Percentiles rank a stretch among this genome's conserved stretches.
Conservation (phyloP, 2,888 invertebrate species). For the Drosophila helvetica region DNA sequence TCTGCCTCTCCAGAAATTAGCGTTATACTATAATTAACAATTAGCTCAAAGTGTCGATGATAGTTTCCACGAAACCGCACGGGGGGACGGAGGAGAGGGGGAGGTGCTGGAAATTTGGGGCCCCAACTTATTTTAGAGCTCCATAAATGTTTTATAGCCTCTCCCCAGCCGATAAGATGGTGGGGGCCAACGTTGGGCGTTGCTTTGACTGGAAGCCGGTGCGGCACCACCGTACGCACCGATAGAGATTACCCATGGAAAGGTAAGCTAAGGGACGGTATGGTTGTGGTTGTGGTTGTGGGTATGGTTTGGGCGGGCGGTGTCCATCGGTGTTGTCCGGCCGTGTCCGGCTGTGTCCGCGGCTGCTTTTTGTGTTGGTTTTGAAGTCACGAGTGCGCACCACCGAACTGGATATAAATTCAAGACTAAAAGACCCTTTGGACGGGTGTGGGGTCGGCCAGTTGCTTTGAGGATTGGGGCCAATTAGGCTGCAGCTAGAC, state of each 20-base stretch:
- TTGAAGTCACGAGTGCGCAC: neutral
- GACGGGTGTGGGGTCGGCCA: neutral
- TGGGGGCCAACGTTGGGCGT: constrained; percentile 36
- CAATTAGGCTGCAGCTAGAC: constrained; percentile 7
- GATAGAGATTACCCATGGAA: constrained; percentile 16
- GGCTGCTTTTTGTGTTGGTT: neutral
- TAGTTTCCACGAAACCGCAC: constrained; percentile 16
- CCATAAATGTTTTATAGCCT: constrained; percentile 66
- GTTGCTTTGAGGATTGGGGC: constrained; percentile 3
- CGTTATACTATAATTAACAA: constrained; percentile 73
- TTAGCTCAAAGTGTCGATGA: constrained; percentile 39
- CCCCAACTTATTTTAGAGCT: constrained; percentile 59
- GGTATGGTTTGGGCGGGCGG: neutral
- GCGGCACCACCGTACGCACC: constrained; percentile 20
- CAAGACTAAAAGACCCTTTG: neutral
- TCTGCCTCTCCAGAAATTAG: constrained; percentile 58
- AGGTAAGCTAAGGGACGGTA: neutral
- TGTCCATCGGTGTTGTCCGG: neutral
- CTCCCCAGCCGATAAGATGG: constrained; percentile 55
- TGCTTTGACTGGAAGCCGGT: neutral
- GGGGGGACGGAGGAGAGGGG: constrained; percentile 14
- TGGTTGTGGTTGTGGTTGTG: neutral
- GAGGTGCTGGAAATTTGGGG: neutral
- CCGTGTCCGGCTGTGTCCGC: neutral
- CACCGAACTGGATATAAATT: neutral